Conservation (phyloP, 2,113 vertebrate genomes). For the Prinia subflava region DNA sequence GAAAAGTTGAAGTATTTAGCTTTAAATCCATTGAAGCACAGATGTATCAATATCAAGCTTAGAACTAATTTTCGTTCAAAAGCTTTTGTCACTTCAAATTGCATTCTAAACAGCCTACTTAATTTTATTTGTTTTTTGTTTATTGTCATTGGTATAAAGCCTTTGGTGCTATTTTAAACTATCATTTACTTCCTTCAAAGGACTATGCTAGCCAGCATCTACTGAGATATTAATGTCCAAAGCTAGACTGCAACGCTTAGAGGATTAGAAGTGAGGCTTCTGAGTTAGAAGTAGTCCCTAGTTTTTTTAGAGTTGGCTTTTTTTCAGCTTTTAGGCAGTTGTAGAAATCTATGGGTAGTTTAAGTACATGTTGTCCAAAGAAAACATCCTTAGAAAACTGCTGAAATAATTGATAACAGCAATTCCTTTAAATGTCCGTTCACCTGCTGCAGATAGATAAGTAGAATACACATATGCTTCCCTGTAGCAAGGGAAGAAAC, state of each 20-base stretch:
- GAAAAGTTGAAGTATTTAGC: background rate
- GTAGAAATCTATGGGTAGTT: background rate
- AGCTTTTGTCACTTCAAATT: background rate
- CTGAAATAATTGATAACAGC: constrained; percentile 12
- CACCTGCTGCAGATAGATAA: background rate
- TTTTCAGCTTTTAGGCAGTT: background rate
- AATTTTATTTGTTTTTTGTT: background rate
- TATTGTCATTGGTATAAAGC: background rate
- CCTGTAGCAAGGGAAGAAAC: background rate
- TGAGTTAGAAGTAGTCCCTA: background rate
- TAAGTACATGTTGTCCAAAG: background rate
- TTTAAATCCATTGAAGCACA: background rate
- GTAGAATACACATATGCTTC: background rate
- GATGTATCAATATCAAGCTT: background rate
- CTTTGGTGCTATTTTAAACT: background rate
- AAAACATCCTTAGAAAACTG: background rate
- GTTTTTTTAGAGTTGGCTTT: background rate
- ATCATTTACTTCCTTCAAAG: background rate
- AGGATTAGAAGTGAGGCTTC: background rate
- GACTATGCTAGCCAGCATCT: background rate
- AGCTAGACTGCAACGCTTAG: background rate
- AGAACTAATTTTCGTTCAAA: background rate
- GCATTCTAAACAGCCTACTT: background rate
- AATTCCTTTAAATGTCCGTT: background rate
- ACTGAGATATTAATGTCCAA: background rate